These are phyloP conservation scores for Thera britannica DNA, from an alignment of 2,888 invertebrate species.

Conservation along the genomic window DNA sequence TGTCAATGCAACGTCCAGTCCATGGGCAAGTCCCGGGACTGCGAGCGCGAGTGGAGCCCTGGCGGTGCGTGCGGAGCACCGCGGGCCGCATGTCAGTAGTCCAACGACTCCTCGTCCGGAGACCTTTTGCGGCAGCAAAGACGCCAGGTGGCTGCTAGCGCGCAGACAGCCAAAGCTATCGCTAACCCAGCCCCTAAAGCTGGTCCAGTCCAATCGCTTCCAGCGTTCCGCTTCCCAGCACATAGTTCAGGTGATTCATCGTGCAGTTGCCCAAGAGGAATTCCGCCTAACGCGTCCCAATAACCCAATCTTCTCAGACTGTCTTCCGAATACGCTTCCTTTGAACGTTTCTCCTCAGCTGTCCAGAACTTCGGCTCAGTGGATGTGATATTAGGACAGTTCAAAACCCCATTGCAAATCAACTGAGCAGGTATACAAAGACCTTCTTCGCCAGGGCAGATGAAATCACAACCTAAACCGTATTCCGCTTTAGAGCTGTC, in stretches of 20 bases:
- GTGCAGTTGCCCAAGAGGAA: slow-evolving; percentile 83
- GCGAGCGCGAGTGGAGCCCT: slow-evolving; percentile 72
- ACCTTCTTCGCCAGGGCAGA: slow-evolving; percentile 93
- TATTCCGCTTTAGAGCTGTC: slow-evolving; percentile 82
- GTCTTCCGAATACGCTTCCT: slow-evolving; percentile 85
- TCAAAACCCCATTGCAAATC: slow-evolving; percentile 94
- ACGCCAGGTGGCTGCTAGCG: slow-evolving; percentile 85
- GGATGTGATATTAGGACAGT: slow-evolving; percentile 91
- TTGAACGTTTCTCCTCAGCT: slow-evolving; percentile 78
- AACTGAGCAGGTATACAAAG: slow-evolving; percentile 93
- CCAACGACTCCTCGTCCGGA: slow-evolving; percentile 85
- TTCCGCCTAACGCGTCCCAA: slow-evolving; percentile 73
- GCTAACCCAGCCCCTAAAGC: slow-evolving; percentile 86
- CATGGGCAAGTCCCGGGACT: slow-evolving; percentile 73
- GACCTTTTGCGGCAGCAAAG: slow-evolving; percentile 85
- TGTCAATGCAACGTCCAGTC: slow-evolving; percentile 85
- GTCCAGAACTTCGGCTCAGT: slow-evolving; percentile 80
- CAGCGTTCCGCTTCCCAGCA: slow-evolving; percentile 77
- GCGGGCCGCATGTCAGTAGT: slow-evolving; percentile 86
- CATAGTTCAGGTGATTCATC: slow-evolving; percentile 93
- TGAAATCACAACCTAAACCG: slow-evolving; percentile 90
- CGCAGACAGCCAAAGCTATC: slow-evolving; percentile 81
- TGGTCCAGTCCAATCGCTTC: slow-evolving; percentile 86
- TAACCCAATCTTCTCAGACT: slow-evolving; percentile 86
- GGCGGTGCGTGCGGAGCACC: slow-evolving; percentile 79